Evolutionary conservation across 2,113 vertebrate species (phyloP), one percentile per base, ranked within the genome.

Genomic region (Microcebus griseorufus): DNA sequence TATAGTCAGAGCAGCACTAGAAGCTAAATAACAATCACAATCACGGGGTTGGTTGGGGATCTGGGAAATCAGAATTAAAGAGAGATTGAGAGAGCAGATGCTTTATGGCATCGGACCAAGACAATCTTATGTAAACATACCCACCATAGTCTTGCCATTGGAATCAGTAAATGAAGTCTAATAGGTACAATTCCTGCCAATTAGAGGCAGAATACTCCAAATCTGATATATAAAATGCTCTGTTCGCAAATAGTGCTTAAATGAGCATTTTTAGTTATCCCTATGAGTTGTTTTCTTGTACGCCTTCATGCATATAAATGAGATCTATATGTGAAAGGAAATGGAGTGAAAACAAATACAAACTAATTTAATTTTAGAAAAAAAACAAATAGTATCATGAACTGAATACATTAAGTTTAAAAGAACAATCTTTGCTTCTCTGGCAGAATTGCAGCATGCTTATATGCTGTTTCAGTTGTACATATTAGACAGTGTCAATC

Each of bases 311-410:
- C 39, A 75, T 90, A 83, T 25, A 96, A 96, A 86, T 93, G 69
- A 39, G 62, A 97, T 97, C 95, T 98, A 53, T 55, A 72, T 97
- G 94, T 92, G 81, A 94, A 62, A 85, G 69, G n/a, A 95, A 93
- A 90, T 55, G 84, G 91, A 93, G 88, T 95, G 80, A 90, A 98
- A 96, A 79, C 53, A 8, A 96, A 80, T 37, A 72, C 95, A 92
- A 94, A 78, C 60, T 91, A 92, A 96, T 51, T 14, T 94, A 96
- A 97, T 85, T 96, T 90, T 3, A 76, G 9, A 48, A 55, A 95
- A 85, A 78, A 95, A 69, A 11, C 10, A 94, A 84, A 94, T 27
- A 69, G 17, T 87, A 39, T 82, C 45, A 98, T 96, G 37, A 34
- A 93, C 79, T 67, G 76, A 96, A 97, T 93, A 51, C 78, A 14